Evolutionary conservation across 1,140 invertebrate species (phyloP).

Genomic region (Diachasmimorpha longicaudata): DNA sequence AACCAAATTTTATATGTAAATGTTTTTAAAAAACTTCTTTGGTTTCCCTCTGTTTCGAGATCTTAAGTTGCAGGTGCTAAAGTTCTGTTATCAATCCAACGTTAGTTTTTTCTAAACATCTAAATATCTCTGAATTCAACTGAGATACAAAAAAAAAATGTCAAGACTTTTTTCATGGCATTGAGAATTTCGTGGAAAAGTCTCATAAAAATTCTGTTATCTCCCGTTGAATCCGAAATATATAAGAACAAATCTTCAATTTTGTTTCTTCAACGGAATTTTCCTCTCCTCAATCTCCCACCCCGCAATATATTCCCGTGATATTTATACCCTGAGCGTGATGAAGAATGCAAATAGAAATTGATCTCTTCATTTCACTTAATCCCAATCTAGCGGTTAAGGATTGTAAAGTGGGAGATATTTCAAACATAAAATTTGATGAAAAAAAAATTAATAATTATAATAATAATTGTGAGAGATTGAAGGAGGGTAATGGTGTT

Average conservation of each 20-base stretch:
- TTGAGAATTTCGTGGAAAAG: not conserved
- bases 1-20: too few species aligned
- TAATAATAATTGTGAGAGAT: slow-evolving; percentile 5
- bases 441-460: not conserved
- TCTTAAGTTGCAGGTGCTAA: too few species aligned
- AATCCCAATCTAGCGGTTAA: not conserved
- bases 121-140: not conserved
- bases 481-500: slow-evolving; percentile 1
- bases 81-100: too few species aligned
- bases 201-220: not conserved
- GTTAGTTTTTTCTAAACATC: not conserved
- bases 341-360: not conserved
- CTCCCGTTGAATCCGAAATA: not conserved
- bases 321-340: too few species aligned
- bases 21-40: too few species aligned
- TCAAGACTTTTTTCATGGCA: not conserved
- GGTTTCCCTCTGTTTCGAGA: too few species aligned
- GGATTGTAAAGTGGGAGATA: not conserved
- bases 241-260: not conserved
- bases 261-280: too few species aligned
- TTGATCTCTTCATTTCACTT: not conserved
- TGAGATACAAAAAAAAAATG: not conserved
- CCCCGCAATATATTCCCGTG: too few species aligned
- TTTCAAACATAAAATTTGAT: not conserved
- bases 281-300: too few species aligned